Percentiles rank a stretch among this genome's conserved stretches.
phyloP scores from a whole-genome alignment of 2,888 invertebrate species.

The Sepiola atlantica region DNA sequence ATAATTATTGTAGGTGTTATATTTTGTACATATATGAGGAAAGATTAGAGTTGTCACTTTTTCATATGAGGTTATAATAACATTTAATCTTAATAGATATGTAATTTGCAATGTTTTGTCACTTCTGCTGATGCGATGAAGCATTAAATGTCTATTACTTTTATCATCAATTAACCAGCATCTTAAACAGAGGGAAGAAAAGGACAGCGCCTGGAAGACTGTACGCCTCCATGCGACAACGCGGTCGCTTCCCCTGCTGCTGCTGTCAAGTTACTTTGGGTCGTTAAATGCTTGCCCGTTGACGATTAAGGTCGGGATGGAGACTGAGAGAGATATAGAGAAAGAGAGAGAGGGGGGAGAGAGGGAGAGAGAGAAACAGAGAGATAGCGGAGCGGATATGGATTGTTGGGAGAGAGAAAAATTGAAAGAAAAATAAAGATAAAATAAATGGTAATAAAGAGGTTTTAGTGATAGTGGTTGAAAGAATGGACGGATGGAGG shows the following conservation, averaged over 20 bases:
- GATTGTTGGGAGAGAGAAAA: not conserved
- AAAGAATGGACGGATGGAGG: not conserved
- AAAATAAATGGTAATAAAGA: not conserved
- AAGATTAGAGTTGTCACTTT: not conserved
- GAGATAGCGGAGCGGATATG: not conserved
- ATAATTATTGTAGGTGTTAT: not conserved
- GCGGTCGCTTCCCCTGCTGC: not conserved
- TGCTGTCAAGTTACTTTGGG: not conserved
- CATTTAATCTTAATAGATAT: no score
- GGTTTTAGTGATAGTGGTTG: not conserved
- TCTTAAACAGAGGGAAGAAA: not conserved
- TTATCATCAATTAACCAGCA: no score
- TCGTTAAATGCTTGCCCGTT: not conserved
- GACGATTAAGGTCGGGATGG: not conserved
- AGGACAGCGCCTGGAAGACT: not conserved
- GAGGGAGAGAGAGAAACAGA: not conserved
- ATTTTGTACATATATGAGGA: not conserved
- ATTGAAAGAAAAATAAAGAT: not conserved
- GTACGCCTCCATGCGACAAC: not conserved
- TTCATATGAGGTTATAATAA: no score
- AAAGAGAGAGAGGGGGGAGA: not conserved
- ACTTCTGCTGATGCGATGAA: no score
- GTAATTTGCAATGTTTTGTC: no score
- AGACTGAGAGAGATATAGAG: not conserved
- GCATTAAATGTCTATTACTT: no score